Conservation (phyloP, 2,888 invertebrate species). For the Anodontia alba region DNA sequence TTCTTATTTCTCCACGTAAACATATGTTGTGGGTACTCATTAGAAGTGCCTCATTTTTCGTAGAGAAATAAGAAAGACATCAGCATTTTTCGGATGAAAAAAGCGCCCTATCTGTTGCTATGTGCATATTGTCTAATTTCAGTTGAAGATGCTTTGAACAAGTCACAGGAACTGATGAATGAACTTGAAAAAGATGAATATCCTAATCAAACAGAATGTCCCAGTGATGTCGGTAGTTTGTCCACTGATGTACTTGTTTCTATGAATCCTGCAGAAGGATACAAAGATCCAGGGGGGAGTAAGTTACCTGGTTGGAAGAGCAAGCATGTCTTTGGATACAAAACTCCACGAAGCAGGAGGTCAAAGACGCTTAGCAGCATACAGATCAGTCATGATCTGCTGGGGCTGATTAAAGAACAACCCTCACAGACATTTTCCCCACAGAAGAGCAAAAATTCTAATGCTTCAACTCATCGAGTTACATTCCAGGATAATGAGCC, state of each 20-base stretch:
- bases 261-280: constrained; percentile 61
- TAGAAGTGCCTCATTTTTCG: no score
- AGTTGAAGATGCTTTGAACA: constrained; percentile 73
- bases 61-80: no score
- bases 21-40: no score
- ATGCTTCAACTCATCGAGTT: constrained; percentile 28
- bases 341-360: constrained; percentile 54
- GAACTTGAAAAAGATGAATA: constrained; percentile 62
- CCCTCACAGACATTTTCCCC: constrained; percentile 10
- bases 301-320: constrained; percentile 51
- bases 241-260: constrained; percentile 69
- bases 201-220: constrained; percentile 49
- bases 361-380: constrained; percentile 64
- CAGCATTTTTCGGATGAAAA: no score
- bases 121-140: no score
- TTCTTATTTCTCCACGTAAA: no score
- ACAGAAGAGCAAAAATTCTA: constrained; percentile 30
- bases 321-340: constrained; percentile 71
- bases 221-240: constrained; percentile 69
- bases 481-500: constrained; percentile 39
- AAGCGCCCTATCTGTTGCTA: no score
- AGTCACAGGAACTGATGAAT: constrained; percentile 65
- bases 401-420: constrained; percentile 34
- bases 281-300: constrained; percentile 23
- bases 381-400: constrained; percentile 57